Conservation (phyloP, 2,113 vertebrate species). For the Ptilorrhoa leucosticta region DNA sequence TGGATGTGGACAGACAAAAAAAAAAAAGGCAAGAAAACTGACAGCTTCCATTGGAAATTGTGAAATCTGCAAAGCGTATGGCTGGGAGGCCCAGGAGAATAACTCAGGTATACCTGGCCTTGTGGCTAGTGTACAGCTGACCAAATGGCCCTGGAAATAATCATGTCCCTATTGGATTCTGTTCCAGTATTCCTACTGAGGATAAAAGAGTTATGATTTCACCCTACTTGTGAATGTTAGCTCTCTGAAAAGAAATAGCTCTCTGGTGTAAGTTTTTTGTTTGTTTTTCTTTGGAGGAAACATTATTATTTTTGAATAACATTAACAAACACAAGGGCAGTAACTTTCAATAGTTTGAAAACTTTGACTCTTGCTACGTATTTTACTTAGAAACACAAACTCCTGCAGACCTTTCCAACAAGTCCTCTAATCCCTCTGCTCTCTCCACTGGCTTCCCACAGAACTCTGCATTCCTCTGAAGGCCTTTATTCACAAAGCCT, state of each 20-base stretch:
- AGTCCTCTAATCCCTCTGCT: conserved; percentile 50
- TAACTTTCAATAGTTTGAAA: conserved; percentile 3
- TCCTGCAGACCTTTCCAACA: conserved; percentile 12
- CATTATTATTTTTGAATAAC: background rate
- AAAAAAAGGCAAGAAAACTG: background rate
- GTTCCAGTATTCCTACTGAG: background rate
- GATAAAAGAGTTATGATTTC: background rate
- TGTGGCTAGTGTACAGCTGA: background rate
- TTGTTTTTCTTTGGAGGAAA: background rate
- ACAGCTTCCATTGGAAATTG: background rate
- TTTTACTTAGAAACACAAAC: conserved; percentile 1
- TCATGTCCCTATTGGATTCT: background rate
- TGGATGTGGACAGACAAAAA: background rate
- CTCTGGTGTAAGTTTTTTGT: background rate
- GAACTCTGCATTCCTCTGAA: conserved; percentile 15
- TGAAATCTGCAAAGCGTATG: background rate
- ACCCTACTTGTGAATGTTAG: background rate
- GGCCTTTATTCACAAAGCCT: conserved; percentile 41
- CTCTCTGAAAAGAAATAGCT: background rate
- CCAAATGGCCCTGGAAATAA: background rate
- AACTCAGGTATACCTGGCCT: background rate
- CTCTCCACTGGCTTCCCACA: conserved; percentile 42
- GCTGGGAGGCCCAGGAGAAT: background rate
- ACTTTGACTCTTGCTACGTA: background rate
- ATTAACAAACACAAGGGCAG: background rate